Evolutionary conservation across 2,113 vertebrate species (phyloP), one percentile per base, ranked within the genome.

Genomic region (Takifugu bimaculatus): DNA sequence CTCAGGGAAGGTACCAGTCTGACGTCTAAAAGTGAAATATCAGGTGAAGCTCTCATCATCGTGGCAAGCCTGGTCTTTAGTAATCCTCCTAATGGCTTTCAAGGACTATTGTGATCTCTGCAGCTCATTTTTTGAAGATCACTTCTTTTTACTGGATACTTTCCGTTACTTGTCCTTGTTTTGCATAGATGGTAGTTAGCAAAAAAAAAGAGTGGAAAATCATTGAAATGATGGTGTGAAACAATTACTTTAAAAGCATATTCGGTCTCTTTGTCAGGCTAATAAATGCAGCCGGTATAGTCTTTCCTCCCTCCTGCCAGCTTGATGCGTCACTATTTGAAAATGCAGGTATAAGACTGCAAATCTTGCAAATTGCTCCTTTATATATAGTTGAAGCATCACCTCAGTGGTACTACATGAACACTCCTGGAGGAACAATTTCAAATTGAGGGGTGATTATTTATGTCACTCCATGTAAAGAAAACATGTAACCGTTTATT

Each of bases 121-220:
- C 11, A 57, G 56, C 56, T 54, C 7, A 45, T 29, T 48, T 76
- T 67, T 80, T 65, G 63, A 43, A 53, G 65, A 58, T 62, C 47
- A 39, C 60, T 57, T 20, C 20, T 44, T 54, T 57, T 68, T 73
- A 65, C 47, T 54, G 42, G 28, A 49, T 5, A 13, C 47, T 62
- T 62, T 51, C 27, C 47, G 35, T 68, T 72, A 75, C 73, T 60
- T 50, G 70, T 60, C 67, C 70, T 66, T 63, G 54, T 67, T 66
- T 43, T 64, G 55, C 6, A 39, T 29, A 50, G 43, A 58, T 4
- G 1, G 7, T 28, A 44, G 42, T 57, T 26, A 63, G 60, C 35
- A 15, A 35, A 13, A 26, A 27, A 27, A 27, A 39, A 39, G 11
- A 39, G 35, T 39, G 35, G 35, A 39, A 39, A 39, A 10, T 39